Percentiles rank a stretch among this genome's conserved stretches.
phyloP scores from a whole-genome alignment of 2,797 vertebrate genomes.

The Phataginus tetradactyla region DNA sequence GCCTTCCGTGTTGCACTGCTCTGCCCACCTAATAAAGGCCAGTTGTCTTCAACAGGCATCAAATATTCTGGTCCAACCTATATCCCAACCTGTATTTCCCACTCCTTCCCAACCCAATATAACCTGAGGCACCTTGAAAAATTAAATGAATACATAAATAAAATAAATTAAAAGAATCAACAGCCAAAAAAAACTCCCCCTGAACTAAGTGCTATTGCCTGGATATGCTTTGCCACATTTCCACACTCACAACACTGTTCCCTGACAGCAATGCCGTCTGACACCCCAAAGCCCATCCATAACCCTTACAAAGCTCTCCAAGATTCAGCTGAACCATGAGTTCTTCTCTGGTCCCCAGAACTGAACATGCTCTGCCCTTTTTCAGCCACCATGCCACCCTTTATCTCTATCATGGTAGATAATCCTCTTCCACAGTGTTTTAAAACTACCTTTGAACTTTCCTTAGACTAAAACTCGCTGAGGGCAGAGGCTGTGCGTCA shows the following conservation, averaged over 20 bases:
- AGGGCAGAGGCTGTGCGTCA: not conserved
- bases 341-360: not conserved
- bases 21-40: not conserved
- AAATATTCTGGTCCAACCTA: not conserved
- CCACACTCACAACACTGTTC: no score
- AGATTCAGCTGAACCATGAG: not conserved
- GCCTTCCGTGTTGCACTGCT: not conserved
- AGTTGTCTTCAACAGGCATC: not conserved
- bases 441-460: not conserved
- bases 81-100: not conserved
- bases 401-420: not conserved
- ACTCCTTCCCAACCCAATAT: not conserved
- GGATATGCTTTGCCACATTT: not conserved
- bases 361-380: not conserved
- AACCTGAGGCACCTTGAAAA: not conserved
- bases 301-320: not conserved
- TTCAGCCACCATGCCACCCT: not conserved
- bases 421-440: not conserved
- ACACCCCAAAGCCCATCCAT: not conserved
- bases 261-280: fast-evolving
- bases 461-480: not conserved
- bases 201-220: not conserved
- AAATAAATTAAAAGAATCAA: not conserved
- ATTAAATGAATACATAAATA: not conserved
- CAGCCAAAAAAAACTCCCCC: not conserved